Evolutionary conservation across 2,888 invertebrate species (phyloP).

Genomic region (Drosophila ezoana): DNA sequence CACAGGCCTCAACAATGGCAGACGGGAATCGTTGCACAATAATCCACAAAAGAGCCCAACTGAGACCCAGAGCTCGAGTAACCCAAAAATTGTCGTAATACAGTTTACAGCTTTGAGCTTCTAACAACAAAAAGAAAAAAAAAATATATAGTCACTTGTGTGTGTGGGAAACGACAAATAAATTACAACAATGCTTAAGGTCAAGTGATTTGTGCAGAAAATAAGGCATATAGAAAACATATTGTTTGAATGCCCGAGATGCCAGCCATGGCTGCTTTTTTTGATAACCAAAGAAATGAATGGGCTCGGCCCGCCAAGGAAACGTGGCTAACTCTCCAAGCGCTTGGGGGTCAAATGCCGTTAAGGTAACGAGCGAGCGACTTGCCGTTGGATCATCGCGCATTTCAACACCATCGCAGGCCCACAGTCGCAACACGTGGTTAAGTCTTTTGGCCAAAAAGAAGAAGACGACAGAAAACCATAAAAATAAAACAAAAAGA

Average conservation of each 20-base stretch:
- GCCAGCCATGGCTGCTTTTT: slow-evolving; percentile 51
- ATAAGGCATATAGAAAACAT: slow-evolving; percentile 79
- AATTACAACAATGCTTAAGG: slow-evolving; percentile 81
- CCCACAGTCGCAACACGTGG: slow-evolving; percentile 40
- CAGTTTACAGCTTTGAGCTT: slow-evolving; percentile 67
- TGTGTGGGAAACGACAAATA: slow-evolving; percentile 79
- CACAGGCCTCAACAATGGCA: slow-evolving; percentile 55
- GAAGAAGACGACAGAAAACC: neutral
- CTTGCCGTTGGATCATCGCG: slow-evolving; percentile 63
- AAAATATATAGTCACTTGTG: neutral
- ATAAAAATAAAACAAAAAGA: slow-evolving; percentile 3
- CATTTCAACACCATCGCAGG: slow-evolving; percentile 47
- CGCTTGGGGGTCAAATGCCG: slow-evolving; percentile 78
- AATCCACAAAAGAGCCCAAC: slow-evolving; percentile 59
- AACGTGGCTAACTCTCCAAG: slow-evolving; percentile 69
- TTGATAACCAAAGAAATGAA: slow-evolving; percentile 76
- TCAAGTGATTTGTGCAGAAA: slow-evolving; percentile 78
- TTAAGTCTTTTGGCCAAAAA: slow-evolving; percentile 21
- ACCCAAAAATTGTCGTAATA: slow-evolving; percentile 68
- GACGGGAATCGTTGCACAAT: slow-evolving; percentile 62
- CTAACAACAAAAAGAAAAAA: slow-evolving; percentile 46
- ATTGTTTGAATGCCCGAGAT: slow-evolving; percentile 55
- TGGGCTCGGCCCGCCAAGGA: slow-evolving; percentile 54
- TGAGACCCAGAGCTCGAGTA: slow-evolving; percentile 50
- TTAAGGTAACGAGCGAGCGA: slow-evolving; percentile 71